Percentiles rank a stretch among this genome's conserved stretches.
Evolutionary conservation across 2,888 invertebrate species (phyloP).

Genomic region (Omphaloscelis lunosa): DNA sequence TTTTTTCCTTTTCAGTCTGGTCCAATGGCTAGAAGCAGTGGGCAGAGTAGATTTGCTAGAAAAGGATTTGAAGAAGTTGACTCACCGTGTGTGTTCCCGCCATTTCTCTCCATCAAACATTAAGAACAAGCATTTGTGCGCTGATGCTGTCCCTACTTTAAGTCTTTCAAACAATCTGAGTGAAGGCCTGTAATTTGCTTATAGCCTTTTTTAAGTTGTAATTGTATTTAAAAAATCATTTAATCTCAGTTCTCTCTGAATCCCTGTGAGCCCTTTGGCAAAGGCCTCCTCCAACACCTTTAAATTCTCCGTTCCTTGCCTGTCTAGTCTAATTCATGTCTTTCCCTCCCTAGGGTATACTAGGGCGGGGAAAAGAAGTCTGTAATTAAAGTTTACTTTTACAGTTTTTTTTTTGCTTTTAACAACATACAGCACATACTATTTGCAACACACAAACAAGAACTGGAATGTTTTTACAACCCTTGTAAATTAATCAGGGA

Average conservation of each 20-base stretch:
- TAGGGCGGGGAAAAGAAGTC: no score
- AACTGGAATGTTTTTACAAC: not conserved
- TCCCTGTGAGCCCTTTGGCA: no score
- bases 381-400: not conserved
- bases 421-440: not conserved
- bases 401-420: not conserved
- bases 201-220: no score
- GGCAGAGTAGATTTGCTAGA: constrained; percentile 79
- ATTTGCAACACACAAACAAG: not conserved
- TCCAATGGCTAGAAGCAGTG: constrained; percentile 81
- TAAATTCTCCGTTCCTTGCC: no score
- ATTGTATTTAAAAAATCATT: no score
- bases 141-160: constrained; percentile 82
- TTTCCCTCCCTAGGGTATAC: no score
- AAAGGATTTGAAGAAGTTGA: constrained; percentile 70
- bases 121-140: constrained; percentile 79
- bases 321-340: no score
- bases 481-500: no score
- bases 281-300: no score
- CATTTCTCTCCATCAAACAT: constrained; percentile 80
- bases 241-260: no score
- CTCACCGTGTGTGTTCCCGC: constrained; percentile 82
- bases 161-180: constrained; percentile 74
- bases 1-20: constrained; percentile 72
- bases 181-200: constrained; percentile 68